These are phyloP conservation scores for Morpho achilles DNA, from an alignment of 2,888 invertebrate genomes.

Conservation along the genomic window DNA sequence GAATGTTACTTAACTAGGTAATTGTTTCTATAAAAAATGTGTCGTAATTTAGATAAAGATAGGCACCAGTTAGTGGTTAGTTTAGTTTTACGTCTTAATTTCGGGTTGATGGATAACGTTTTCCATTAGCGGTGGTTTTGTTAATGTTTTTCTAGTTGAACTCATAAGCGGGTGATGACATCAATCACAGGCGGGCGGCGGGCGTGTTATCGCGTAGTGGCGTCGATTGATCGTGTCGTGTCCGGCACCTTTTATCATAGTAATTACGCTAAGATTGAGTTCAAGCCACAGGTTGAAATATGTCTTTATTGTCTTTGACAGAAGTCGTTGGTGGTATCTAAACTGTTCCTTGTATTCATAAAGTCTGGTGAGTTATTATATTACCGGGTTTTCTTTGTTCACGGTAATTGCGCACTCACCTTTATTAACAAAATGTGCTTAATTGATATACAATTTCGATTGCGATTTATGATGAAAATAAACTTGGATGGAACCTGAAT, in stretches of 20 bases:
- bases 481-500: no score
- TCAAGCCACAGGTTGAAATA: constrained; percentile 24
- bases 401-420: no score
- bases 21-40: constrained; percentile 54
- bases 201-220: constrained; percentile 58
- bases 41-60: constrained; percentile 54
- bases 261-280: constrained; percentile 30
- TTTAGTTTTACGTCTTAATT: constrained; percentile 48
- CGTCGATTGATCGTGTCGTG: constrained; percentile 61
- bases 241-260: constrained; percentile 56
- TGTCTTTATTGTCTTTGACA: constrained; percentile 29
- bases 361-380: constrained; percentile 1
- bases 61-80: constrained; percentile 33
- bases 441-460: no score
- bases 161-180: constrained; percentile 57
- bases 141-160: constrained; percentile 57
- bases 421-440: no score
- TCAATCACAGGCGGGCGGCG: constrained; percentile 49
- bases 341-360: constrained; percentile 4
- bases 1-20: constrained; percentile 33
- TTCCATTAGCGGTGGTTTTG: constrained; percentile 64
- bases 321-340: constrained; percentile 6
- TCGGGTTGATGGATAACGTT: constrained; percentile 63
- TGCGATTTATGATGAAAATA: no score
- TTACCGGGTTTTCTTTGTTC: no score